Evolutionary conservation across 2,113 vertebrate species (phyloP), one percentile per base, ranked within the genome.

Genomic region (Pelecanus crispus): DNA sequence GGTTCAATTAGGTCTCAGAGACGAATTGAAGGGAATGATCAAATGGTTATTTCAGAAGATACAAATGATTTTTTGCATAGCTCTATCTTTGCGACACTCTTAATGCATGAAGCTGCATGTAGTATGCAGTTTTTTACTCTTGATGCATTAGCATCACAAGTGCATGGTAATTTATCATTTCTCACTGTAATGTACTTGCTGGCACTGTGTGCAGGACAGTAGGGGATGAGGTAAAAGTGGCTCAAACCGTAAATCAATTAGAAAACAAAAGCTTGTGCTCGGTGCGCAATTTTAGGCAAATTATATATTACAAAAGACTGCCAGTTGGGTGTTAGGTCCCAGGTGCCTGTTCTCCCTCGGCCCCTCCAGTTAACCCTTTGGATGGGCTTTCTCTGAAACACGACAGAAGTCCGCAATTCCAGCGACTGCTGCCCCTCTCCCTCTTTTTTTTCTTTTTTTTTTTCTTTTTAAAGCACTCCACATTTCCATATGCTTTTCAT

Each of bases 161-260:
- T 96, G 98, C 95, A 73, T 74, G 92, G 98, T 97, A 97, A 98
- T 99, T 98, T 93, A 98, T 98, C 99, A 99, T 97, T 91, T 94
- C 98, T 98, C 97, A 92, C 98, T 96, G 97, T 98, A 98, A 98
- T 98, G 98, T 97, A 95, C 97, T 98, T 93, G 95, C 98, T 98
- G 98, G 98, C 98, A 98, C 98, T 25, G 90, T 59, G 88, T 24
- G 88, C 94, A 97, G 98, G 97, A 97, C 98, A 97, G 98, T 95
- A 97, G 97, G 97, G 96, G 97, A 97, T 95, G 96, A 98, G 98
- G 98, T 90, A 98, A 95, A 97, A 98, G 98, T 98, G 98, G 98
- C 98, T 97, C 93, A 95, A 98, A 98, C 98, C 96, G 97, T 98
- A 98, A 99, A 98, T 98, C 98, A 99, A 98, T 99, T 98, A 98